phyloP scores from a whole-genome alignment of 2,797 vertebrate species.

The Peromyscus aztecus region DNA sequence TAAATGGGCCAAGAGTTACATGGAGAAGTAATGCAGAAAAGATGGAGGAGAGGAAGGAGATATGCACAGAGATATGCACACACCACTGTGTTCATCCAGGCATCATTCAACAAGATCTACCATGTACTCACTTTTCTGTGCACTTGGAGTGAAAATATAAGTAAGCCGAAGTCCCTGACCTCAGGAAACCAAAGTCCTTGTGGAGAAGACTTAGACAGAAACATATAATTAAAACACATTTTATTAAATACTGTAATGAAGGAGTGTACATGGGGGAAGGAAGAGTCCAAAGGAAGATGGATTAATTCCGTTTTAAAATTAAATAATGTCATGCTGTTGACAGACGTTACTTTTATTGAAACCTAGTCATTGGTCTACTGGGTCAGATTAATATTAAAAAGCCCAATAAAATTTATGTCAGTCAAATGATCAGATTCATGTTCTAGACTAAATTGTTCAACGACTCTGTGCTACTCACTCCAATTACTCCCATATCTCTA shows the following conservation, averaged over 20 bases:
- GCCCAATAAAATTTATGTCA: constrained; percentile 73
- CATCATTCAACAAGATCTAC: neutral
- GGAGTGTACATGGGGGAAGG: neutral
- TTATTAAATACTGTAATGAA: constrained; percentile 76
- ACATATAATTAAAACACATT: constrained; percentile 75
- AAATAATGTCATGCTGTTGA: constrained; percentile 77
- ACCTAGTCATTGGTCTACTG: constrained; percentile 58
- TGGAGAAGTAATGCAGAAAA: neutral
- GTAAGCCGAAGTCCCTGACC: constrained; percentile 64
- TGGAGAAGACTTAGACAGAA: constrained; percentile 59
- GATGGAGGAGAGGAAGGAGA: fast-evolving
- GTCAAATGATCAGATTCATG: constrained; percentile 53
- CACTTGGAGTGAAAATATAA: neutral
- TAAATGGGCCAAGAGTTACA: neutral
- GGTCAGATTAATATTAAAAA: constrained; percentile 65
- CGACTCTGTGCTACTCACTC: neutral
- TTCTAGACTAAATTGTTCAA: constrained; percentile 36
- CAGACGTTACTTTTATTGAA: constrained; percentile 75
- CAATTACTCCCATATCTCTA: neutral
- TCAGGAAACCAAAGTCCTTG: constrained; percentile 40
- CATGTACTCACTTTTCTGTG: neutral
- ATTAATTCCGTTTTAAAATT: constrained; percentile 75
- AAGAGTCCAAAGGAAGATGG: constrained; percentile 58
- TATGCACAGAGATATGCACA: fast-evolving
- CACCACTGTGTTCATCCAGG: neutral